These are phyloP conservation scores for Drosophila atripex DNA, from an alignment of 2,888 invertebrate genomes.

Conservation along the genomic window DNA sequence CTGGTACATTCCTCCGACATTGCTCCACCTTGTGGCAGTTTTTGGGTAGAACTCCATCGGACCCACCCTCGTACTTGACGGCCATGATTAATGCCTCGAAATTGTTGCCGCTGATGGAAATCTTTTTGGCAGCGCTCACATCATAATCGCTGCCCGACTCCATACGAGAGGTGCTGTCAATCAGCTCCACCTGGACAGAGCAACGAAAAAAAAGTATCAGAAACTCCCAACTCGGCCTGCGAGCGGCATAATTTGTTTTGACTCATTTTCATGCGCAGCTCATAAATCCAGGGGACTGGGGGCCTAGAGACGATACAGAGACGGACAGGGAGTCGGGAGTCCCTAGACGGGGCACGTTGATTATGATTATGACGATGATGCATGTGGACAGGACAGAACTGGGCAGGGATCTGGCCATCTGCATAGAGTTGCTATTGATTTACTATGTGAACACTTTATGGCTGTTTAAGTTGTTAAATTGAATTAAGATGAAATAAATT, in stretches of 20 bases:
- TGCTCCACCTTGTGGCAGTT: constrained; percentile 12
- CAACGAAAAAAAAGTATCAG: neutral
- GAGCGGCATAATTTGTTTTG: constrained; percentile 78
- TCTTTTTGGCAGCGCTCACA: constrained; percentile 67
- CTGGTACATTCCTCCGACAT: constrained; percentile 16
- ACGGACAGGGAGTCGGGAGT: constrained; percentile 14
- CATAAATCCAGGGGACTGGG: constrained; percentile 64
- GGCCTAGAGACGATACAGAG: constrained; percentile 18
- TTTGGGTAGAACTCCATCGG: constrained; percentile 28
- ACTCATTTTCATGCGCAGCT: constrained; percentile 79
- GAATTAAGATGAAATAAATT: constrained; percentile 82
- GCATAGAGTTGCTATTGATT: constrained; percentile 73
- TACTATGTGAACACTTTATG: constrained; percentile 82
- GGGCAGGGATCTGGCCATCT: constrained; percentile 32
- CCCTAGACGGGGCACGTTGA: constrained; percentile 25
- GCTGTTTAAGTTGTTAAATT: constrained; percentile 82
- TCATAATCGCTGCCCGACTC: constrained; percentile 61
- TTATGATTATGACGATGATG: constrained; percentile 44
- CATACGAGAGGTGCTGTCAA: constrained; percentile 56
- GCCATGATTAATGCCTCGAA: constrained; percentile 69
- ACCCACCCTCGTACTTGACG: constrained; percentile 60
- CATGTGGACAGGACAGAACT: constrained; percentile 47
- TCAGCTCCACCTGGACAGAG: constrained; percentile 21
- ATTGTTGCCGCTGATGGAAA: constrained; percentile 68
- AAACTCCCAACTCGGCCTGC: constrained; percentile 25